phyloP scores from a whole-genome alignment of 1,140 invertebrate species.

The Colletes gigas region DNA sequence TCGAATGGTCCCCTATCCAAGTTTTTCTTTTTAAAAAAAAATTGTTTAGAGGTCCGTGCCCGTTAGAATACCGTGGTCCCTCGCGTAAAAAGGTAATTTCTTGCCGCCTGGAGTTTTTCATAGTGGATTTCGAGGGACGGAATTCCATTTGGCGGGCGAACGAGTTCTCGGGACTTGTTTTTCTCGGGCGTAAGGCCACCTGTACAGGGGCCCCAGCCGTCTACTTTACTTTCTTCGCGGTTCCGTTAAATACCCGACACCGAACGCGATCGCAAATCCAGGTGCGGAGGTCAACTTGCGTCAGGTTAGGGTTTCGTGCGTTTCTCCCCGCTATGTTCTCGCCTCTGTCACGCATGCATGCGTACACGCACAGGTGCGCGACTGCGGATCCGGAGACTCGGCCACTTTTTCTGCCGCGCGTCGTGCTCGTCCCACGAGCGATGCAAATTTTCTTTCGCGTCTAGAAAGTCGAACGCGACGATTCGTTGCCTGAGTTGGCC shows the following conservation, averaged over 20 bases:
- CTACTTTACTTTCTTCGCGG: conserved; percentile 70
- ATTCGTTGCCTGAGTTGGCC: too few species aligned
- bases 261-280: conserved; percentile 69
- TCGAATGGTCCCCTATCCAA: too few species aligned
- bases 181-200: conserved; percentile 54
- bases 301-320: conserved; percentile 65
- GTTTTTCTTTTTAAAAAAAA: too few species aligned
- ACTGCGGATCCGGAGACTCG: not conserved
- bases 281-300: conserved; percentile 71
- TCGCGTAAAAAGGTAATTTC: too few species aligned
- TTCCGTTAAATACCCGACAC: conserved; percentile 69
- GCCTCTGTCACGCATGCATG: conserved; percentile 49
- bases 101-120: too few species aligned
- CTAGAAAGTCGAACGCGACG: too few species aligned
- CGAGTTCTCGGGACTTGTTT: conserved; percentile 43
- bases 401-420: not conserved
- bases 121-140: not conserved
- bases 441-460: too few species aligned
- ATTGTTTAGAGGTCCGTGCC: too few species aligned
- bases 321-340: conserved; percentile 41
- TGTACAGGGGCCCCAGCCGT: conserved; percentile 48
- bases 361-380: conserved; percentile 19
- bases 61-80: too few species aligned
- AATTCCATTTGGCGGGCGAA: conserved; percentile 31
- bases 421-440: too few species aligned